These are phyloP conservation scores for Platichthys flesus DNA, from an alignment of 2,113 vertebrate species.

Conservation along the genomic window DNA sequence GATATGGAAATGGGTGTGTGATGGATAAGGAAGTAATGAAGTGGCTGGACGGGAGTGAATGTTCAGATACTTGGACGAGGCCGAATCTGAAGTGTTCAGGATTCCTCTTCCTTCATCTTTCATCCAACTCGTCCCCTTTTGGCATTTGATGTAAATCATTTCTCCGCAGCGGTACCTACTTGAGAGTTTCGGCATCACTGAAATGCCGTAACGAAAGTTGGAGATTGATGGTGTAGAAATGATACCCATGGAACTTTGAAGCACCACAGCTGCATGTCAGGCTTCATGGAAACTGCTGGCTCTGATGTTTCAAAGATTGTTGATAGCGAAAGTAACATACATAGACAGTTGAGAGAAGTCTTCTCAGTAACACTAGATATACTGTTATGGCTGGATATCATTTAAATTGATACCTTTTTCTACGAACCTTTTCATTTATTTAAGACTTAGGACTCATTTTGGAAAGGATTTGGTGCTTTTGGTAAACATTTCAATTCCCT, in stretches of 20 bases:
- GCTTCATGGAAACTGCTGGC: too few relatives aligned
- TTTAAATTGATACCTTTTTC: neutral
- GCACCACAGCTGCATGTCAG: neutral
- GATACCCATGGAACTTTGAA: neutral
- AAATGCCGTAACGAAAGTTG: neutral
- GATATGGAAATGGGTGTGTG: slow-evolving; percentile 44
- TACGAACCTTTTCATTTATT: neutral
- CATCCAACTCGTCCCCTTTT: neutral
- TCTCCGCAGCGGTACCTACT: neutral
- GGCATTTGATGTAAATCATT: neutral
- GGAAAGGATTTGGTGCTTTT: too few relatives aligned
- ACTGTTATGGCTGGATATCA: too few relatives aligned
- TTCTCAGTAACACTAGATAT: neutral
- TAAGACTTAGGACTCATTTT: too few relatives aligned
- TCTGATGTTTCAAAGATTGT: neutral
- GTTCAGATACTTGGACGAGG: neutral
- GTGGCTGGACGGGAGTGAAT: slow-evolving; percentile 21
- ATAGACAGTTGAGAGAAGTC: neutral
- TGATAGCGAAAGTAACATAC: neutral
- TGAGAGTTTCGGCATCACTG: neutral
- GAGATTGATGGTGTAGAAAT: neutral
- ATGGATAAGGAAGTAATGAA: slow-evolving; percentile 53
- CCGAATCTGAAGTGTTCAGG: neutral
- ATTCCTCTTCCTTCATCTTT: slow-evolving; percentile 2
- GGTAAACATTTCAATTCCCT: neutral